Evolutionary conservation across 2,797 vertebrate genomes (phyloP).

Genomic region (Propithecus deckenii): DNA sequence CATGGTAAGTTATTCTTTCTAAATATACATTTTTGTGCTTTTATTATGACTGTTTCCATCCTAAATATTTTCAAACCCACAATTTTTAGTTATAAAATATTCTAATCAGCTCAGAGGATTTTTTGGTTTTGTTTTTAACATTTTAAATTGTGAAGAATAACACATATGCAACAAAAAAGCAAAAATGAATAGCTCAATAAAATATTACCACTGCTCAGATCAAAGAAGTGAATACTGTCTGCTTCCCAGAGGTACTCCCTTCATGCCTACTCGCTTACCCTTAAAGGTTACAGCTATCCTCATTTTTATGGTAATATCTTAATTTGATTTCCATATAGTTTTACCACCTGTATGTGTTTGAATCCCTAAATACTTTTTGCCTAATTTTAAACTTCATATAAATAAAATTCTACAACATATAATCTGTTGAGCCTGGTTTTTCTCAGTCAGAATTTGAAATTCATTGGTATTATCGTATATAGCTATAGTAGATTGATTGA

Average conservation of each 20-base stretch:
- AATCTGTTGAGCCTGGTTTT: neutral
- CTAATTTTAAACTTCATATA: slow-evolving; percentile 8
- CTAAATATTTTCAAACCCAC: neutral
- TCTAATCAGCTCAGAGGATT: neutral
- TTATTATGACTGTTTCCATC: neutral
- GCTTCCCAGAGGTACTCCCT: neutral
- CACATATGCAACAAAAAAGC: neutral
- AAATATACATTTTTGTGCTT: neutral
- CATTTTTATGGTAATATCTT: neutral
- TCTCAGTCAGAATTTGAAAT: neutral
- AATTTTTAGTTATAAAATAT: neutral
- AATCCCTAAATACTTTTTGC: neutral
- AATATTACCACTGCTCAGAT: neutral
- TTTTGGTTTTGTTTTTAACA: neutral
- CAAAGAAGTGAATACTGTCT: neutral
- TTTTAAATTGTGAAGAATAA: slow-evolving; percentile 22
- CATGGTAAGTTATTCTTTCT: neutral
- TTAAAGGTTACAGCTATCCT: neutral
- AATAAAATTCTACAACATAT: neutral
- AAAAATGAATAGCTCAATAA: neutral
- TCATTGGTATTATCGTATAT: neutral
- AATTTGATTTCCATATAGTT: neutral
- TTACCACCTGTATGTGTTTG: neutral
- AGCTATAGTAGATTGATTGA: neutral
- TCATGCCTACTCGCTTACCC: neutral